These are phyloP conservation scores for Phenganax subtilis DNA, from an alignment of 92 coral and sea anemone genomes.

Conservation along the genomic window DNA sequence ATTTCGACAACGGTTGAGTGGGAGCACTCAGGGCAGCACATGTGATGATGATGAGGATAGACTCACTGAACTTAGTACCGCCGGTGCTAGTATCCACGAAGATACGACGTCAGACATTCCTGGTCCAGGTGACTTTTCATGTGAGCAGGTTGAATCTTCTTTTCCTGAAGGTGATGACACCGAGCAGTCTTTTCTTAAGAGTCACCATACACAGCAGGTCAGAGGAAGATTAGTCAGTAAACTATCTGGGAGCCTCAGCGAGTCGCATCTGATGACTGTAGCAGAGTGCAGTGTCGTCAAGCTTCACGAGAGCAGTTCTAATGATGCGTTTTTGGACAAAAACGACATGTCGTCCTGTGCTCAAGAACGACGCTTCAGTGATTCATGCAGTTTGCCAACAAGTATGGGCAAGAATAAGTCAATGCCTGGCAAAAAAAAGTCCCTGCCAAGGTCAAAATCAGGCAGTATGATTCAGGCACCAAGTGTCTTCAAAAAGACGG, in stretches of 20 bases:
- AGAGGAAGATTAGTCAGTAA: constrained; percentile 67
- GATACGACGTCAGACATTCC: constrained; percentile 43
- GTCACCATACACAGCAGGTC: constrained; percentile 45
- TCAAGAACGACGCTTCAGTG: not conserved
- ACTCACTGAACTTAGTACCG: constrained; percentile 12
- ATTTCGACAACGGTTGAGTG: constrained; percentile 50
- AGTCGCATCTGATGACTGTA: constrained; percentile 74
- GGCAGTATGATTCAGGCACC: constrained; percentile 1
- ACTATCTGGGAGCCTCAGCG: constrained; percentile 79
- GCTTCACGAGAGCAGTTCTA: not conserved
- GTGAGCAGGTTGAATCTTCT: constrained; percentile 9
- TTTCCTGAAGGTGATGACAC: not conserved
- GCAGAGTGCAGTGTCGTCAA: constrained; percentile 51
- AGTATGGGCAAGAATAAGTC: not conserved
- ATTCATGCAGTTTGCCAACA: not conserved
- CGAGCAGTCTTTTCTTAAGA: constrained; percentile 9
- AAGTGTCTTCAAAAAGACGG: not conserved
- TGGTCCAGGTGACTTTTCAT: not conserved
- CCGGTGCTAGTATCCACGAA: constrained; percentile 1
- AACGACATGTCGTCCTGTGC: not conserved
- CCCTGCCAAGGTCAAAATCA: constrained; percentile 6
- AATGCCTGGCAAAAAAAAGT: not conserved
- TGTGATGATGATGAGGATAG: constrained; percentile 16
- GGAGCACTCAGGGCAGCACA: constrained; percentile 28
- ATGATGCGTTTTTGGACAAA: constrained; percentile 20